A percentile compares a stretch with the other conserved stretches of the same genome.
These are phyloP conservation scores for Corvus cornix DNA, from an alignment of 2,113 vertebrate genomes.

Conservation along the genomic window DNA sequence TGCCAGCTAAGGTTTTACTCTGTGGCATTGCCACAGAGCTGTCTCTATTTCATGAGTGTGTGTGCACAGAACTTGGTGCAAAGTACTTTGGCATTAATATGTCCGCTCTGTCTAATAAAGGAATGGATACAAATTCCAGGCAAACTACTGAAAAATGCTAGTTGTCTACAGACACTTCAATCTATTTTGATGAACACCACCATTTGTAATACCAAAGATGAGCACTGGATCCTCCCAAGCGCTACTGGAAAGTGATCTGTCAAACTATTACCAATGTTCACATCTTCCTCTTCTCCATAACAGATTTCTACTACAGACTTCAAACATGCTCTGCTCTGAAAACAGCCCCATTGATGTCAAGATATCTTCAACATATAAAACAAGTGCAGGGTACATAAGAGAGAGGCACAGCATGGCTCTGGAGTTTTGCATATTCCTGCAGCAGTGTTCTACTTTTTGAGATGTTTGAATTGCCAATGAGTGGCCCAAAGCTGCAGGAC, in stretches of 20 bases:
- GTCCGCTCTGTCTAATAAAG: neutral
- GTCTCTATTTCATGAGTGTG: neutral
- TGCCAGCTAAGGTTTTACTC: neutral
- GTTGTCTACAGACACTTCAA: neutral
- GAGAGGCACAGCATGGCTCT: constrained; percentile 22
- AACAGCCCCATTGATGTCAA: constrained; percentile 32
- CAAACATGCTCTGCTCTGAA: constrained; percentile 10
- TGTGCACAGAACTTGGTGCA: neutral
- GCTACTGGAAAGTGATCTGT: neutral
- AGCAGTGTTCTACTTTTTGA: constrained; percentile 13
- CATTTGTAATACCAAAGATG: neutral
- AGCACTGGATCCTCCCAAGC: neutral
- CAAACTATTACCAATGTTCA: neutral
- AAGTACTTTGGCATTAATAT: neutral
- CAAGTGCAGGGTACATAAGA: neutral
- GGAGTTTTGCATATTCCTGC: constrained; percentile 18
- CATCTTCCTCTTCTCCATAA: neutral
- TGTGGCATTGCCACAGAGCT: neutral
- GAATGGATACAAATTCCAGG: neutral
- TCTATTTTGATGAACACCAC: neutral
- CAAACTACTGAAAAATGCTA: neutral
- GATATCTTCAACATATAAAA: constrained; percentile 20
- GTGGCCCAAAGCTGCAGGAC: neutral
- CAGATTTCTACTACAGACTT: constrained; percentile 9
- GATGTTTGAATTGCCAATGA: neutral